These are phyloP conservation scores for Erythrolamprus reginae DNA, from an alignment of 2,113 vertebrate genomes.

Conservation along the genomic window DNA sequence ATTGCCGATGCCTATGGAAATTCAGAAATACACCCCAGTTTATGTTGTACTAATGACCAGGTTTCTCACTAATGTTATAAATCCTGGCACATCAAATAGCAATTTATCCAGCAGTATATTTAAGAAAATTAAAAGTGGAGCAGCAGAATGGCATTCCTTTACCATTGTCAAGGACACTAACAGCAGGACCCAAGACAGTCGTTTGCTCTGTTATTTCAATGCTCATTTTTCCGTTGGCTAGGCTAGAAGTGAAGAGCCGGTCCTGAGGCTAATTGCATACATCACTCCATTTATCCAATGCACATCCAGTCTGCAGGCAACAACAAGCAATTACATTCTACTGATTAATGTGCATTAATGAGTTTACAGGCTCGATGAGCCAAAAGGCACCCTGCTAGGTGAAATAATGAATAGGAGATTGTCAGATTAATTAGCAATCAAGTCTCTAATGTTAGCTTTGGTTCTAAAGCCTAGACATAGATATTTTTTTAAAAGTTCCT, in stretches of 20 bases:
- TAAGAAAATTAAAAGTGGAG: slow-evolving; percentile 41
- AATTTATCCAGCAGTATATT: neutral
- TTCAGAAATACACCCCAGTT: neutral
- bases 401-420: slow-evolving; percentile 54
- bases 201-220: slow-evolving; percentile 54
- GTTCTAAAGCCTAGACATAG: neutral
- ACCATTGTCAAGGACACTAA: slow-evolving; percentile 30
- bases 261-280: slow-evolving; percentile 33
- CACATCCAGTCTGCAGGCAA: slow-evolving; percentile 29
- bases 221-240: slow-evolving; percentile 51
- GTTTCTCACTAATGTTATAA: neutral
- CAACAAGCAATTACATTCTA: slow-evolving; percentile 57
- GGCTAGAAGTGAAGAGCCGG: slow-evolving; percentile 25
- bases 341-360: slow-evolving; percentile 52
- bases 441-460: slow-evolving; percentile 22
- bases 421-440: slow-evolving; percentile 55
- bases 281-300: slow-evolving; percentile 27
- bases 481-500: neutral
- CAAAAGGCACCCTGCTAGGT: slow-evolving; percentile 45
- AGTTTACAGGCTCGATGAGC: slow-evolving; percentile 53
- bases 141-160: slow-evolving; percentile 34
- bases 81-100: neutral
- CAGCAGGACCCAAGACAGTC: slow-evolving; percentile 41
- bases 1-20: neutral
- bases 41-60: neutral